A percentile compares a stretch with the other conserved stretches of the same genome.
Evolutionary conservation across 2,888 invertebrate species (phyloP).

Genomic region (Griposia aprilina): DNA sequence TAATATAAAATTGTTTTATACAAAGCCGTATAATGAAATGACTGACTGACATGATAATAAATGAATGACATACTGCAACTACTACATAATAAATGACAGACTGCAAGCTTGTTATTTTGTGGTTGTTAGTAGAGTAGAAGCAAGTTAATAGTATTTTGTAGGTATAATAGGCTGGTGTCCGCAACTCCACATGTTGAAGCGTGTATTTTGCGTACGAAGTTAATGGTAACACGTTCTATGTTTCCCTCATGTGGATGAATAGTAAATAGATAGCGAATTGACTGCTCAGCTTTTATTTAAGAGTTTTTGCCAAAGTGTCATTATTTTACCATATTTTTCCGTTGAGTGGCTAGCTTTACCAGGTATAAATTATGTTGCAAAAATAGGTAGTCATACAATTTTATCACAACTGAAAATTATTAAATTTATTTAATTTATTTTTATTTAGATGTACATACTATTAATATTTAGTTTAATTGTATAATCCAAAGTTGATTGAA

Average conservation of each 20-base stretch:
- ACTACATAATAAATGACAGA: too few species aligned
- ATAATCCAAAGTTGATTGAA: too few species aligned
- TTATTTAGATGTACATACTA: too few species aligned
- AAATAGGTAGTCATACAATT: not conserved
- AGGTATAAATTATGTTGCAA: not conserved
- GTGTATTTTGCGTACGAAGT: not conserved
- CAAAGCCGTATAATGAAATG: slow-evolving; percentile 10
- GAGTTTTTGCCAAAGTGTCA: not conserved
- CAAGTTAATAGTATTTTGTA: slow-evolving; percentile 14
- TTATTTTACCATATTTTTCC: not conserved
- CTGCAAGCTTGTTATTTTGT: slow-evolving; percentile 12
- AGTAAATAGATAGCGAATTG: slow-evolving; percentile 22
- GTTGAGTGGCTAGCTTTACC: not conserved
- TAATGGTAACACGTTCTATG: slow-evolving; percentile 23
- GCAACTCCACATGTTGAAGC: not conserved
- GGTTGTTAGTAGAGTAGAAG: slow-evolving; percentile 11
- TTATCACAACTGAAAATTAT: not conserved
- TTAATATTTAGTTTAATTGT: too few species aligned
- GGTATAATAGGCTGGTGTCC: not conserved
- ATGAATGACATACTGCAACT: too few species aligned
- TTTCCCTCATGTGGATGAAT: slow-evolving; percentile 24
- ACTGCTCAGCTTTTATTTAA: slow-evolving; percentile 27
- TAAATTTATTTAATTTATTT: too few species aligned
- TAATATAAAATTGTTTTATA: not conserved
- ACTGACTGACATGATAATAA: too few species aligned